Evolutionary conservation across 2,797 vertebrate genomes (phyloP).

Genomic region (Thamnophis elegans): DNA sequence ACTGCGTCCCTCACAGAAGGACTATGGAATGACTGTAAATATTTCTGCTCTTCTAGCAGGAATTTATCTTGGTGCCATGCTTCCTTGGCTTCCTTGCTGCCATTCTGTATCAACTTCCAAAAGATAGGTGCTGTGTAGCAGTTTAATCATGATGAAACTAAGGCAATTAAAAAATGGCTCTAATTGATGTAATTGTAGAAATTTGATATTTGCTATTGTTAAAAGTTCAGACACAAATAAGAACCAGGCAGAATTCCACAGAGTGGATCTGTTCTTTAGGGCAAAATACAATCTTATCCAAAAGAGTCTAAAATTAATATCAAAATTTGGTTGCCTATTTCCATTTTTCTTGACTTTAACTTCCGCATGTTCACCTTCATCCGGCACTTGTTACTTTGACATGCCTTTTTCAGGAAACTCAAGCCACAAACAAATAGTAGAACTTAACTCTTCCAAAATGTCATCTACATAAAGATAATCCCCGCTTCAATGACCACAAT

Average conservation of each 20-base stretch:
- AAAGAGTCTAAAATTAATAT: neutral
- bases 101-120: neutral
- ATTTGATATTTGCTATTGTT: neutral
- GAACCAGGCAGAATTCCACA: neutral
- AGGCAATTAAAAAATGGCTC: neutral
- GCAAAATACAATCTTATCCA: neutral
- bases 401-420: neutral
- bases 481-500: neutral
- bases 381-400: neutral
- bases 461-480: neutral
- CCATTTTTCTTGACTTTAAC: neutral
- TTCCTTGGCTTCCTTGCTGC: neutral
- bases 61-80: neutral
- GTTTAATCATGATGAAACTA: neutral
- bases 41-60: neutral
- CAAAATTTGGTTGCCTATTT: neutral
- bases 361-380: neutral
- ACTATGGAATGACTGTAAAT: neutral
- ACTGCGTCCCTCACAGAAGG: neutral
- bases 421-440: neutral
- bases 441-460: neutral
- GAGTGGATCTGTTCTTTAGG: neutral
- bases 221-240: neutral
- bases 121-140: neutral
- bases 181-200: neutral